Evolutionary conservation across 2,888 invertebrate genomes (phyloP).

Genomic region (Scelioninae gen. 1): DNA sequence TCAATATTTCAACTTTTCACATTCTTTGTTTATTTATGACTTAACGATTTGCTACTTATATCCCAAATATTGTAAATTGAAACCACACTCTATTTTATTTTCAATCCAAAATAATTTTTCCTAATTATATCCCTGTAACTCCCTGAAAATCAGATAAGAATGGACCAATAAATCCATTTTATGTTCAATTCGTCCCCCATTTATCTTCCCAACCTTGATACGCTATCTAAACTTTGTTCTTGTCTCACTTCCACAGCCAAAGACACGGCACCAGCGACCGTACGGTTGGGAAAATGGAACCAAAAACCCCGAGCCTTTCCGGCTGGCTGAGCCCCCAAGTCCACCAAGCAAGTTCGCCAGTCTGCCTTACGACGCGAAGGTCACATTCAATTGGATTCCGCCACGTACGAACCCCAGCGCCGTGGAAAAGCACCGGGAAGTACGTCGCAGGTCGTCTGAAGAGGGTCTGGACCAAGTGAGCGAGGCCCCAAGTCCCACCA

Average conservation of each 20-base stretch:
- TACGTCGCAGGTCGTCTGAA: conserved; percentile 87
- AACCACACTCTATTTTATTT: too few relatives aligned
- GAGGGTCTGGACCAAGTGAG: conserved; percentile 74
- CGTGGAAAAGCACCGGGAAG: conserved; percentile 90
- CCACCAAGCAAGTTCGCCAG: conserved; percentile 89
- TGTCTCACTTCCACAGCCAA: conserved; percentile 86
- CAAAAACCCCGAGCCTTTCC: conserved; percentile 77
- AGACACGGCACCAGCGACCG: conserved; percentile 90
- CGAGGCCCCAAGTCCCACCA: conserved; percentile 72
- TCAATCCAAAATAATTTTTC: too few relatives aligned
- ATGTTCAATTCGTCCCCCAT: not conserved
- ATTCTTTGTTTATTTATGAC: too few relatives aligned
- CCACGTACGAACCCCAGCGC: conserved; percentile 87
- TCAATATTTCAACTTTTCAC: too few relatives aligned
- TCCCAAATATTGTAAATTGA: too few relatives aligned
- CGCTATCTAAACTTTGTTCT: conserved; percentile 7
- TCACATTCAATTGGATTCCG: conserved; percentile 86
- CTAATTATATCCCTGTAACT: too few relatives aligned
- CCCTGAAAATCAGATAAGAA: not conserved
- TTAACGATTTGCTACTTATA: too few relatives aligned
- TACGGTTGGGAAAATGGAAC: conserved; percentile 89
- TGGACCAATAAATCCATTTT: not conserved
- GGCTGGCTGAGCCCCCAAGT: conserved; percentile 86
- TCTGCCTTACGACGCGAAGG: conserved; percentile 87
- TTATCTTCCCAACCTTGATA: not conserved